phyloP scores from a whole-genome alignment of 2,113 vertebrate species.

The Pogona vitticeps region DNA sequence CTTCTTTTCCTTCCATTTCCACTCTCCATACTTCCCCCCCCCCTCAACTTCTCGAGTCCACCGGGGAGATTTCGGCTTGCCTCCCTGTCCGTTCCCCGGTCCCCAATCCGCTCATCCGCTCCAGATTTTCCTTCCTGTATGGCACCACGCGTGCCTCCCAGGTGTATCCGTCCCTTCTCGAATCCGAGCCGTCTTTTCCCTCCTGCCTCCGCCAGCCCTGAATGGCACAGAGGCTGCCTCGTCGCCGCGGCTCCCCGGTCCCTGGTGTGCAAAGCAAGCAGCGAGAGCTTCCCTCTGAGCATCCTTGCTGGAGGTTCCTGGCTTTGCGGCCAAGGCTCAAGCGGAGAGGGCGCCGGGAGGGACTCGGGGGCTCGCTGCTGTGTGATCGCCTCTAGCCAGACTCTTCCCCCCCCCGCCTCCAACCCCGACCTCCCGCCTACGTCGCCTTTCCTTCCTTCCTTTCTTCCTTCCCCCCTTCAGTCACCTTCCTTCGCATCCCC shows the following conservation, averaged over 20 bases:
- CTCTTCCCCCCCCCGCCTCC: no score
- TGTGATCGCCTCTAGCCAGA: neutral
- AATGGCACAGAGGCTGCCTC: neutral
- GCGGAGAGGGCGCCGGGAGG: neutral
- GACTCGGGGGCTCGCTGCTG: neutral
- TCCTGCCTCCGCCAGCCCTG: neutral
- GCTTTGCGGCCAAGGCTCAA: neutral
- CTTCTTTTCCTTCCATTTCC: neutral
- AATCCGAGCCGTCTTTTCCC: neutral
- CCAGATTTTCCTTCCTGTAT: neutral
- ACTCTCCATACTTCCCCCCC: neutral
- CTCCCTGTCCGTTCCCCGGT: no score
- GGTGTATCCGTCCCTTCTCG: constrained; percentile 15
- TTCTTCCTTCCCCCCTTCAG: neutral
- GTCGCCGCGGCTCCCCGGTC: neutral
- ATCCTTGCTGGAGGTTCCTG: neutral
- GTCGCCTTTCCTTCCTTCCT: neutral
- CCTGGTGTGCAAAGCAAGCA: neutral
- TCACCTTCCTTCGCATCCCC: constrained; percentile 2
- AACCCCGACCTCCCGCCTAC: neutral
- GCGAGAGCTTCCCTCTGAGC: neutral
- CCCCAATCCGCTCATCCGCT: neutral
- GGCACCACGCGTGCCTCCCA: neutral
- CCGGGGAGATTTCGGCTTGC: neutral
- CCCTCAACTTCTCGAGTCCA: neutral